A percentile compares a stretch with the other conserved stretches of the same genome.
Evolutionary conservation across 2,113 vertebrate species (phyloP).

Genomic region (Lophochroa leadbeateri): DNA sequence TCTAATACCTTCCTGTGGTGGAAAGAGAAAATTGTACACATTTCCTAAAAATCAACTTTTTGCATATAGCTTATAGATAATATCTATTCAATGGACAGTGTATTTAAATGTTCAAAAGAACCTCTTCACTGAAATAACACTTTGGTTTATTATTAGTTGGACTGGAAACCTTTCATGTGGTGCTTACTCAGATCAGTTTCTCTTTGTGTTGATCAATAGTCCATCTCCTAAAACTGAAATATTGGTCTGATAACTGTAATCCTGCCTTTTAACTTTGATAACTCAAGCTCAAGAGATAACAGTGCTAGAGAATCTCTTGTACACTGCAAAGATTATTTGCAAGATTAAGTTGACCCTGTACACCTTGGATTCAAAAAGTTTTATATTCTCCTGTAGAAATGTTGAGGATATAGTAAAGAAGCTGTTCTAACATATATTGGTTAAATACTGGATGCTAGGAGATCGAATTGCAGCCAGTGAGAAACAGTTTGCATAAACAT

Average conservation of each 20-base stretch:
- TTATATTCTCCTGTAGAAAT: not conserved
- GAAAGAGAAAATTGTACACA: not conserved
- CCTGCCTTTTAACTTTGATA: slow-evolving; percentile 54
- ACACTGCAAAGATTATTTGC: slow-evolving; percentile 57
- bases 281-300: slow-evolving; percentile 25
- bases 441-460: not conserved
- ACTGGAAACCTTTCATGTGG: not conserved
- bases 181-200: not conserved
- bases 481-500: not conserved
- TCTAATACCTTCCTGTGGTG: not conserved
- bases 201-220: slow-evolving; percentile 20
- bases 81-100: not conserved
- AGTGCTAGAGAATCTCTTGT: slow-evolving; percentile 15
- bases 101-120: not conserved
- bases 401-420: not conserved
- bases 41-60: not conserved
- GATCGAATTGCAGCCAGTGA: not conserved
- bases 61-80: not conserved
- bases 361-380: slow-evolving; percentile 21
- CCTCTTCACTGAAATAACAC: not conserved
- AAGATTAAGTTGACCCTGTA: slow-evolving; percentile 59
- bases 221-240: slow-evolving; percentile 17
- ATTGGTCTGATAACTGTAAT: slow-evolving; percentile 44
- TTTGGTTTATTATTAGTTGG: not conserved
- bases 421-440: not conserved